Evolutionary conservation across 2,888 invertebrate genomes (phyloP), one percentile per base, ranked within the genome.

Genomic region (Acleris sparsana): DNA sequence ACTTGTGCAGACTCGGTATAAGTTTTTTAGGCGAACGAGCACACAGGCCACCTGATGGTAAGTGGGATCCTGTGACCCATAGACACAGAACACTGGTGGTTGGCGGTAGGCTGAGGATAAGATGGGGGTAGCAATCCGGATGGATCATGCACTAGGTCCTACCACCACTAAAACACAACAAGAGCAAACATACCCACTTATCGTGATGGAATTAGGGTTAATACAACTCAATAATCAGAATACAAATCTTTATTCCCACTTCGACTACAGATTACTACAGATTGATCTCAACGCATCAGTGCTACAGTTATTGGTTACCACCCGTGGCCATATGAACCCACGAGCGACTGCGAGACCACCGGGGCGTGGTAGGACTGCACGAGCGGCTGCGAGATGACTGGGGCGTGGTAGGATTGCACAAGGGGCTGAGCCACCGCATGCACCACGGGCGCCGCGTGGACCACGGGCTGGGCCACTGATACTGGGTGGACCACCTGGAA

Each of bases 221-320:
- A 69, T 59, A 59, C 72, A 73, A 77, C 69, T 67, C 70, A 75
- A 76, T 72, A 68, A 68, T 76, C 74, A 39, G 56, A n/a, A 44
- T 61, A 71, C 73, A 75, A 77, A 74, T 74, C 63, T 77, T 89
- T 86, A 87, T 87, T 85, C 82, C 78, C 80, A 80, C 80, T 81
- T 82, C 78, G 39, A 79, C 70, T 71, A 80, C 84, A 84, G 86
- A 87, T 85, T 39, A 39, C 39, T 39, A 39, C 33, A 33, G 11
- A 3, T 79, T 81, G 86, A 89, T 85, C 87, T 89, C 80, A 86
- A 89, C 87, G 84, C 84, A 80, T 81, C 80, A 72, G 5, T 5
- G 16, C 17, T 46, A 76, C 67, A 75, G 71, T 79, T 82, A 78
- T 76, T 80, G 83, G 78, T 22, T 84, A 92, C 91, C 91, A 91